Conservation (phyloP, 1,140 invertebrate genomes). For the Ladona fulva region DNA sequence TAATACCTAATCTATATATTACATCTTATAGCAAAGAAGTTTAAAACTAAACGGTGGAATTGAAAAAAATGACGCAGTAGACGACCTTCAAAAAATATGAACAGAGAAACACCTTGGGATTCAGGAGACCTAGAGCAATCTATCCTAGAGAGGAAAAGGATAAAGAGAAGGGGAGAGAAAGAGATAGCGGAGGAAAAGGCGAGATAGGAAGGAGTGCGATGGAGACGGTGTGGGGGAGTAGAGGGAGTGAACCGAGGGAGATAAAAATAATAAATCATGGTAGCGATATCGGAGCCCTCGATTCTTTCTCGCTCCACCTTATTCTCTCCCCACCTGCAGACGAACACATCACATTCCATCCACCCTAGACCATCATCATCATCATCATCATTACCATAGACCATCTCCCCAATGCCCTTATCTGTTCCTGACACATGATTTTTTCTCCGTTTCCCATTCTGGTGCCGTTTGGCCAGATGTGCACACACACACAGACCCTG, state of each 20-base stretch:
- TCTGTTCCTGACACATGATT: not conserved
- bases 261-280: slow-evolving; percentile 11
- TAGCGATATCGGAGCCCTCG: not conserved
- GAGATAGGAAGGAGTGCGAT: not conserved
- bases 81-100: too few species aligned
- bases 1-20: too few species aligned
- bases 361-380: slow-evolving; percentile 2
- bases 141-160: not conserved
- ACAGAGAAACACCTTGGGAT: too few species aligned
- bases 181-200: not conserved
- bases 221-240: not conserved
- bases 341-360: not conserved
- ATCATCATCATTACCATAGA: slow-evolving; percentile 10
- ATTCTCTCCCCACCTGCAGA: not conserved
- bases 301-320: not conserved
- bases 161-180: not conserved
- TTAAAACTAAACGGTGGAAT: too few species aligned
- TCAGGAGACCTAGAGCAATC: too few species aligned
- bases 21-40: too few species aligned
- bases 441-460: not conserved
- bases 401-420: not conserved
- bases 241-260: not conserved
- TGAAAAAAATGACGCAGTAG: too few species aligned
- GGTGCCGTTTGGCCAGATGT: not conserved
- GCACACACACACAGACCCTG: not conserved